phyloP scores from a whole-genome alignment of 1,140 invertebrate genomes.

The Tetramorium parvispinum region DNA sequence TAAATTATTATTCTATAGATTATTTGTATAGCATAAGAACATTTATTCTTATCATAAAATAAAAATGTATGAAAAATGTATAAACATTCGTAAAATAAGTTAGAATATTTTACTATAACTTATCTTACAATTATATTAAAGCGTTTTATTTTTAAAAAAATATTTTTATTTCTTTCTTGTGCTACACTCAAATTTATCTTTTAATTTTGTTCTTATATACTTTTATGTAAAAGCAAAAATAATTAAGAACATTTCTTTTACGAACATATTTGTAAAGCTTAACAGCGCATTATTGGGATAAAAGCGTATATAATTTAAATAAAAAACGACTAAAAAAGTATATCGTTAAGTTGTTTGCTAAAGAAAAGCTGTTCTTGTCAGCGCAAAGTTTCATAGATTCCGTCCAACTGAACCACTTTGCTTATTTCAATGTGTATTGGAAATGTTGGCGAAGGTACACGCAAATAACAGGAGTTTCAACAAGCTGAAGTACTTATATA shows the following conservation, averaged over 20 bases:
- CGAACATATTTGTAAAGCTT: background rate
- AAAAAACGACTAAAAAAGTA: conserved; percentile 2
- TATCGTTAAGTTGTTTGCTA: conserved; percentile 54
- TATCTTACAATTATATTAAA: background rate
- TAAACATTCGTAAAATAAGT: background rate
- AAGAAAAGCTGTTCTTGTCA: conserved; percentile 35
- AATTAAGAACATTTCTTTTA: conserved; percentile 23
- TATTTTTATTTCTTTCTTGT: background rate
- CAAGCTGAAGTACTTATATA: background rate
- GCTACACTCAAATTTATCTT: background rate
- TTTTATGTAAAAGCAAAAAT: background rate
- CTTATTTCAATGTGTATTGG: conserved; percentile 24
- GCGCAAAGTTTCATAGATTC: conserved; percentile 38
- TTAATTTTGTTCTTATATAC: background rate
- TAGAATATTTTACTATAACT: background rate
- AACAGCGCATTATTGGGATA: background rate
- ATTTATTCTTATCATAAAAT: background rate
- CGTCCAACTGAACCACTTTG: conserved; percentile 27
- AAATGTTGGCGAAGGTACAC: conserved; percentile 17
- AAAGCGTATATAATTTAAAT: conserved; percentile 63
- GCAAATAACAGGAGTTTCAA: conserved; percentile 30
- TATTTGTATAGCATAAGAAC: background rate
- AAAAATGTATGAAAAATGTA: background rate
- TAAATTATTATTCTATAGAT: background rate
- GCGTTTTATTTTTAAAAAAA: background rate